Conservation (phyloP, 2,797 vertebrate genomes). For the Pelochelys cantorii region DNA sequence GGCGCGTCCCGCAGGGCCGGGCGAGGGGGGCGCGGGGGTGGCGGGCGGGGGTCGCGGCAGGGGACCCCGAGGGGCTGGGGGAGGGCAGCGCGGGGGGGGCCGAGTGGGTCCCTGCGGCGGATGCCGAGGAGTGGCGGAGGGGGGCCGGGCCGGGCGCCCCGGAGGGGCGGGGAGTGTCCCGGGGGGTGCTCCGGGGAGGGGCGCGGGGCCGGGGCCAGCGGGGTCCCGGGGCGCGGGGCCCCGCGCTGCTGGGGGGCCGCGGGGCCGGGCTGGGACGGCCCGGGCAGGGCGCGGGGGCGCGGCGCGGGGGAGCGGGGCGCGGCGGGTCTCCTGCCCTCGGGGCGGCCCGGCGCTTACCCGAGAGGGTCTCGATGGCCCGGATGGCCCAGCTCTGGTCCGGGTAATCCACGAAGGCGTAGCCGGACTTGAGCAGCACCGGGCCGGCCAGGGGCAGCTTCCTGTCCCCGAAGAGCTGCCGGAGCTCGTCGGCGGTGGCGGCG, state of each 20-base stretch:
- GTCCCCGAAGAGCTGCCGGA: conserved; percentile 93
- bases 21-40: neutral
- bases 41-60: neutral
- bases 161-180: neutral
- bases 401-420: conserved; percentile 96
- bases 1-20: neutral
- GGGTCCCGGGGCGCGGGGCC: neutral
- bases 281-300: neutral
- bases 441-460: conserved; percentile 91
- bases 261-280: neutral
- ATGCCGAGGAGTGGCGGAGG: neutral
- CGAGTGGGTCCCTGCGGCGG: neutral
- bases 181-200: conserved; percentile 52
- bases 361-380: conserved; percentile 92
- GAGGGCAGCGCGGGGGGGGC: neutral
- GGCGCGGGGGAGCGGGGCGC: conserved; percentile 16
- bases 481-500: conserved; percentile 93
- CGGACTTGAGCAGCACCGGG: conserved; percentile 92
- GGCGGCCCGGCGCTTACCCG: conserved; percentile 82
- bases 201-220: conserved; percentile 28
- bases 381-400: conserved; percentile 95
- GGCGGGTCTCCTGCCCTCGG: neutral
- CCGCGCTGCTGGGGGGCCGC: neutral
- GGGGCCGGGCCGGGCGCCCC: conserved; percentile 15
- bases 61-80: neutral